Evolutionary conservation across 2,888 invertebrate species (phyloP), one percentile per base, ranked within the genome.

Genomic region (Herminia tarsipennalis): DNA sequence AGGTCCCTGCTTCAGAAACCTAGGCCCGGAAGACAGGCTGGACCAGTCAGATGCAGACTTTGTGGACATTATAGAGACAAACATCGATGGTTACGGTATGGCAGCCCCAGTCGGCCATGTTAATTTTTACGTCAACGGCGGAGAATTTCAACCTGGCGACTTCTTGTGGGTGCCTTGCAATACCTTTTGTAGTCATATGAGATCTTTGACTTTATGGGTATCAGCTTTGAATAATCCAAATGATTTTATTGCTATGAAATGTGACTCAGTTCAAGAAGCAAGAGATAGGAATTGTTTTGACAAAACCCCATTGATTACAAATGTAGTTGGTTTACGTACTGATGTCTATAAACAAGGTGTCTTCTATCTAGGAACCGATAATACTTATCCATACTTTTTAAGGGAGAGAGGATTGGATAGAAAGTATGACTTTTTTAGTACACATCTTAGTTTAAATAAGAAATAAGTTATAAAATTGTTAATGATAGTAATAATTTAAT

Each of bases 61-160:
- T 21, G 86, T 88, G 0, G 81, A 84, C 3, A 66, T 81, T 0
- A 25, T 88, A 0, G 47, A 59, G 1, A 88, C 88, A 0, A 88
- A 88, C 43, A 82, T 86, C 0, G 88, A 88, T 24, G 83, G 75
- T 0, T 84, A 66, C 2, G 88, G 88, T 0, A 83, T 83, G 78
- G 84, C 86, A 0, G 78, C 82, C 0, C 85, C 88, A 0, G 57
- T 84, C 0, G 88, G 85, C 1, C 86, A 88, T 56, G 73, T 83
- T 0, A 83, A 83, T 40, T 85, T 81, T 44, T 88, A 86, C 45
- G 80, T 88, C 2, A 88, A 88, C 14, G 88, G 88, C 0, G 88
- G 88, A 0, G 88, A 87, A 40, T 81, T 55, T 32, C 83, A 83
- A 45, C 76, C 81, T 0, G 77, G 75, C 0, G 76, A 77, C 10